A percentile compares a stretch with the other conserved stretches of the same genome.
Conservation (phyloP, 2,888 invertebrate species). For the Lasioglossum morio region DNA sequence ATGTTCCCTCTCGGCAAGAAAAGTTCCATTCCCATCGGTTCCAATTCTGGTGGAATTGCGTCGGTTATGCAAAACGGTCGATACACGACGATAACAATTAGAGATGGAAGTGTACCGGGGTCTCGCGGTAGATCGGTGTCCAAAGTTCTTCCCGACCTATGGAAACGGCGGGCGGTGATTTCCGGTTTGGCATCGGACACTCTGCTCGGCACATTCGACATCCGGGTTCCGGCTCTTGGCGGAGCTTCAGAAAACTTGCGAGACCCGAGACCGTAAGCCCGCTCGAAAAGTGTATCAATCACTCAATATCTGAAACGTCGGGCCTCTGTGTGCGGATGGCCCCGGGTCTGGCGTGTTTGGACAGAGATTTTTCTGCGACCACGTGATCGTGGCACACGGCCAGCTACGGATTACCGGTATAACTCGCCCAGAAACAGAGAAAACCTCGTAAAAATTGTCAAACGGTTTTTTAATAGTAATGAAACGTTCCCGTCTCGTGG, state of each 20-base stretch:
- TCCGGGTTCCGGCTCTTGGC: slow-evolving; percentile 74
- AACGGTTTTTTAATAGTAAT: slow-evolving; percentile 34
- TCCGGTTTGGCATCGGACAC: slow-evolving; percentile 78
- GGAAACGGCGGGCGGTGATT: slow-evolving; percentile 69
- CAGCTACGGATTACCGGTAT: slow-evolving; percentile 64
- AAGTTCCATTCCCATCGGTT: slow-evolving; percentile 27
- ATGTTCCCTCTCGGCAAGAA: slow-evolving; percentile 23
- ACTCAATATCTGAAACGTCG: slow-evolving; percentile 73
- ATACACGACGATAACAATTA: slow-evolving; percentile 70
- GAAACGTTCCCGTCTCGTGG: neutral
- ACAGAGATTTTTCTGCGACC: slow-evolving; percentile 70
- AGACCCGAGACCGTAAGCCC: slow-evolving; percentile 68
- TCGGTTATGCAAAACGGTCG: slow-evolving; percentile 66
- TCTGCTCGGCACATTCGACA: slow-evolving; percentile 68
- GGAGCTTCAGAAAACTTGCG: slow-evolving; percentile 79
- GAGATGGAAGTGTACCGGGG: slow-evolving; percentile 41
- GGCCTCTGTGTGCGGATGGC: slow-evolving; percentile 59
- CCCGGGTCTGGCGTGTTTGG: slow-evolving; percentile 71
- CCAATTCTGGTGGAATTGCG: neutral
- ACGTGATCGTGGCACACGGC: slow-evolving; percentile 76
- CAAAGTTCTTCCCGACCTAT: slow-evolving; percentile 36
- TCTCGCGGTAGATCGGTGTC: slow-evolving; percentile 11
- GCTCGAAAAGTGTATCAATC: slow-evolving; percentile 80
- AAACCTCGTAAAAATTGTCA: slow-evolving; percentile 32
- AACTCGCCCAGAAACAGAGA: slow-evolving; percentile 7